Conservation (phyloP, 2,888 invertebrate genomes). For the Torymus texanus region DNA sequence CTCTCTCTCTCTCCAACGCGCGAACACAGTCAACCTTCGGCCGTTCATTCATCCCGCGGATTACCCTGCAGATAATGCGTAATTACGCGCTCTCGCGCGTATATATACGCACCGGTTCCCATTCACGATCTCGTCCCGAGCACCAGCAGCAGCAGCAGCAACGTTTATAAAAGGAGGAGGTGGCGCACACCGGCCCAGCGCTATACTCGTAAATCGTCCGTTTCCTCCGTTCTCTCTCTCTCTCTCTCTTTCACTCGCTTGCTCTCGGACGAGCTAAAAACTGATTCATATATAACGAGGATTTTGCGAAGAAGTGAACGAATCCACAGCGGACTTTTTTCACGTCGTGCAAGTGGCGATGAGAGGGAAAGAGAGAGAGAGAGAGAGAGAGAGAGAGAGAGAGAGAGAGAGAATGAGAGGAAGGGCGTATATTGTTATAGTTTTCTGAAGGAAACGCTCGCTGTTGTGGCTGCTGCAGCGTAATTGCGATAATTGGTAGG, state of each 20-base stretch:
- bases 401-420: neutral
- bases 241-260: too few relatives aligned
- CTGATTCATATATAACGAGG: slow-evolving; percentile 51
- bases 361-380: too few relatives aligned
- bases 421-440: slow-evolving; percentile 28
- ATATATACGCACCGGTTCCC: slow-evolving; percentile 41
- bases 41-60: slow-evolving; percentile 66
- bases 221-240: slow-evolving; percentile 33
- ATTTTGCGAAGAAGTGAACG: slow-evolving; percentile 11
- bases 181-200: neutral
- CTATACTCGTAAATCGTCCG: slow-evolving; percentile 48
- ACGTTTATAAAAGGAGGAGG: slow-evolving; percentile 2
- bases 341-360: too few relatives aligned
- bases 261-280: slow-evolving; percentile 35
- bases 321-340: too few relatives aligned
- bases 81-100: slow-evolving; percentile 59
- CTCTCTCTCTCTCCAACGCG: too few relatives aligned
- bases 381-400: too few relatives aligned
- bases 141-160: neutral
- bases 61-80: slow-evolving; percentile 64
- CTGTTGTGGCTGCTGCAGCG: neutral
- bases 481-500: slow-evolving; percentile 35
- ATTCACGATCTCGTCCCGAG: slow-evolving; percentile 47
- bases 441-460: slow-evolving; percentile 38
- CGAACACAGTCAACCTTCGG: slow-evolving; percentile 45